Percentiles rank a stretch among this genome's conserved stretches.
These are phyloP conservation scores for Pentalonia nigronervosa DNA, from an alignment of 1,140 invertebrate genomes.

Conservation along the genomic window DNA sequence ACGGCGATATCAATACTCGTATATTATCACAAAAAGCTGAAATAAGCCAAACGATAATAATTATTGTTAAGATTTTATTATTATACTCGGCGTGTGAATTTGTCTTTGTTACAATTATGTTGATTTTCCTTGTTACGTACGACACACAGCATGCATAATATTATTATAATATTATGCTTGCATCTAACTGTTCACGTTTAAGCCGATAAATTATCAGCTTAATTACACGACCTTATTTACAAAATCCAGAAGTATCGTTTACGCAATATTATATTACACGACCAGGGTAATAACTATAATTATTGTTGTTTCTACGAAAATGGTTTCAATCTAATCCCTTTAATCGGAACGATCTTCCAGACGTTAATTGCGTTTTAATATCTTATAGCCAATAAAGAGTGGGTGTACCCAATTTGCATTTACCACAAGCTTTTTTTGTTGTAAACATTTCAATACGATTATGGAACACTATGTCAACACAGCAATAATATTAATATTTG, in stretches of 20 bases:
- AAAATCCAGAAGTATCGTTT: not conserved
- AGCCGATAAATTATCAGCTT: not conserved
- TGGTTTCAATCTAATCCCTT: not conserved
- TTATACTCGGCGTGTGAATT: not conserved
- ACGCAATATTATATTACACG: not conserved
- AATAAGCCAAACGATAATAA: not conserved
- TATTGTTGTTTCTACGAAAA: conserved; percentile 9
- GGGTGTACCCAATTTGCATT: not conserved
- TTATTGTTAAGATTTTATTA: not conserved
- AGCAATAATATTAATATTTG: not conserved
- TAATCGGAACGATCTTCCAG: not conserved
- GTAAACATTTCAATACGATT: not conserved
- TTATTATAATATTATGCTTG: not conserved
- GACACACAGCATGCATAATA: not conserved
- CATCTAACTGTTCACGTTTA: not conserved
- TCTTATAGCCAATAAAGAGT: not conserved
- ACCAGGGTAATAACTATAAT: not conserved
- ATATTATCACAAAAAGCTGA: not conserved
- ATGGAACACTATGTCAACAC: not conserved
- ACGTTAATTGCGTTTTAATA: not conserved
- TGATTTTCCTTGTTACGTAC: not conserved
- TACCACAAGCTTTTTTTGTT: not conserved
- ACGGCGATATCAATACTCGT: not conserved
- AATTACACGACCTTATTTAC: conserved; percentile 10
- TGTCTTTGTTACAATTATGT: not conserved